Base-by-base conservation (phyloP, 2,797 vertebrate species). In the Amphiprion clarkii region DNA sequence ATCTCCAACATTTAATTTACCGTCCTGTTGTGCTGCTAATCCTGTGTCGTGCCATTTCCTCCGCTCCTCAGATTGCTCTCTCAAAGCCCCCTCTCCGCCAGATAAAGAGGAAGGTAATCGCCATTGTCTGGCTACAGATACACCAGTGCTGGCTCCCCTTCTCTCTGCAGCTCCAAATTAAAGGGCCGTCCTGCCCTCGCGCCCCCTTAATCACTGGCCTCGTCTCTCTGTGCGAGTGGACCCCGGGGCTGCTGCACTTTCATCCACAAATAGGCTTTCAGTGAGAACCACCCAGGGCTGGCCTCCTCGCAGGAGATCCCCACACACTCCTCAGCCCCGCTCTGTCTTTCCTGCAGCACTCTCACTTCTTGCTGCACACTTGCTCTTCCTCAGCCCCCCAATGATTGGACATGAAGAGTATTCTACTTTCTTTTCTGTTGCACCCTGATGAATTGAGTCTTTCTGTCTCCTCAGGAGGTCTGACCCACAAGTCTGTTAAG, bases 1-100 rank as follows among this genome's bases (percentile, higher is more conserved):
- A 97, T 96, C 97, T 96, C 96, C 95, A 97, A 97, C 97, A 98
- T 97, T 97, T 97, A 97, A 97, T 99, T 98, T 97, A 95, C 96
- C 95, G 93, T 95, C 96, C 88, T 88, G 97, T 95, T 97, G 96
- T 96, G 97, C 96, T 94, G 94, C 96, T 98, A 98, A 98, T 98
- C 97, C 96, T 92, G 85, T 98, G 98, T 98, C 97, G 96, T 97
- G 97, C 98, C 97, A 98, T 97, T 96, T 96, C 96, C 95, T 96
- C 96, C 96, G 97, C 97, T 97, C 96, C 96, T 96, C 96, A 97
- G 96, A 97, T 97, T 98, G 95, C 95, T 96, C 95, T 93, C 96
- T 94, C 96, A 96, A 97, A 97, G 96, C 97, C 95, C 96, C 96
- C 96, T 96, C 96, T 96, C 96, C 87, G 95, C 95, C 96, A 98